Percentiles rank a stretch among this genome's conserved stretches.
phyloP scores from a whole-genome alignment of 92 coral and sea anemone genomes.

The Anthopleura xanthogrammica region DNA sequence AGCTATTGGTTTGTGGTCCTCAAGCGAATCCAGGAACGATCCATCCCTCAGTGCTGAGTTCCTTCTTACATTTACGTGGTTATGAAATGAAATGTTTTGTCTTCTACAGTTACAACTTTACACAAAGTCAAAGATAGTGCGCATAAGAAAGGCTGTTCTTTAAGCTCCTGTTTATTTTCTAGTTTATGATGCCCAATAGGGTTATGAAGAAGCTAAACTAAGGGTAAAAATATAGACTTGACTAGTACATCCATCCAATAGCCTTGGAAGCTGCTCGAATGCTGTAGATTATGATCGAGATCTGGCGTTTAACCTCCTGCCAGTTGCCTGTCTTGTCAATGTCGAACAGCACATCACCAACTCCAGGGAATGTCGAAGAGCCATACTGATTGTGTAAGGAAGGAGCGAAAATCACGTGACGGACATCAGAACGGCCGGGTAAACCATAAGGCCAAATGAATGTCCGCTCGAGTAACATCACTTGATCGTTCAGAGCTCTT shows the following conservation, averaged over 20 bases:
- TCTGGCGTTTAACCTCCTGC: slow-evolving; percentile 69
- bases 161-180: not conserved
- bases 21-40: too few species aligned
- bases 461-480: slow-evolving; percentile 72
- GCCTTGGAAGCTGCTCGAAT: slow-evolving; percentile 60
- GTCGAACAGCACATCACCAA: slow-evolving; percentile 66
- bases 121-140: too few species aligned
- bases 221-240: not conserved
- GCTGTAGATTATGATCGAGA: slow-evolving; percentile 69
- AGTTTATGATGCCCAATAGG: not conserved
- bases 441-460: slow-evolving; percentile 75
- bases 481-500: slow-evolving; percentile 79
- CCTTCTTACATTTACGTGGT: too few species aligned
- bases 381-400: slow-evolving; percentile 61
- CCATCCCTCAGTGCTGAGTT: too few species aligned
- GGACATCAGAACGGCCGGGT: slow-evolving; percentile 70
- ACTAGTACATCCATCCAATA: slow-evolving; percentile 4
- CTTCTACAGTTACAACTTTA: too few species aligned
- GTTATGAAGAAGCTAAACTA: not conserved
- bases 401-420: slow-evolving; percentile 86
- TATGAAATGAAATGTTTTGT: too few species aligned
- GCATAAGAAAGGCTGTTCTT: too few species aligned
- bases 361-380: slow-evolving; percentile 67
- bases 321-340: slow-evolving; percentile 59
- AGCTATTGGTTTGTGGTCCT: too few species aligned